Evolutionary conservation across 2,113 vertebrate species (phyloP).

Genomic region (Gallinago jamesoni): DNA sequence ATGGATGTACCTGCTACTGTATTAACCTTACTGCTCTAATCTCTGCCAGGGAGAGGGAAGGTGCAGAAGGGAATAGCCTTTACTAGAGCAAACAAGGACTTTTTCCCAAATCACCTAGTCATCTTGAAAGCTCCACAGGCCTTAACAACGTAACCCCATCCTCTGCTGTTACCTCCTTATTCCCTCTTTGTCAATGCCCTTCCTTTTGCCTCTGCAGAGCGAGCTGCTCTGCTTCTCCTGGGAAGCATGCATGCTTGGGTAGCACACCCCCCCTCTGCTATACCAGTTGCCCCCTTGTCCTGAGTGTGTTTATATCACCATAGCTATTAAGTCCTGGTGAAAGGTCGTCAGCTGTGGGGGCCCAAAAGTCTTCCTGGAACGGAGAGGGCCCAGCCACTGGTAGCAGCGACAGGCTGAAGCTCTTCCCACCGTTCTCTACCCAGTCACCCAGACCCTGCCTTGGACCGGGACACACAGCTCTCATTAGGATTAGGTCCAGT

Average conservation of each 20-base stretch:
- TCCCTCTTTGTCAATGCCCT: background rate
- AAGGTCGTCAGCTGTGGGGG: background rate
- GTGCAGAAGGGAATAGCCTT: background rate
- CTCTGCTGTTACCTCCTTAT: background rate
- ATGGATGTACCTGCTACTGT: constrained; percentile 4
- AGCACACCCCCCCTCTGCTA: background rate
- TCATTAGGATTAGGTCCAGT: background rate
- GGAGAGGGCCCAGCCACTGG: background rate
- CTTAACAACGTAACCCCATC: background rate
- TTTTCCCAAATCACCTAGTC: background rate
- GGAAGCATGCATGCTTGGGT: constrained; percentile 34
- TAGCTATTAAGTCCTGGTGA: background rate
- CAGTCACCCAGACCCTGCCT: background rate
- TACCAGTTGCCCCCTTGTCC: background rate
- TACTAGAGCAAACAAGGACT: background rate
- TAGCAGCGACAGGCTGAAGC: background rate
- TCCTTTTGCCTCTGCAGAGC: background rate
- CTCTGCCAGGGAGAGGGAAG: constrained; percentile 32
- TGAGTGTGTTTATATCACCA: background rate
- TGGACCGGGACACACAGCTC: background rate
- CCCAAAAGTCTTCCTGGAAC: background rate
- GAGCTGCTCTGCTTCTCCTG: constrained; percentile 14
- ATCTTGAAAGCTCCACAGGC: background rate
- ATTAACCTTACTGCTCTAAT: constrained; percentile 1
- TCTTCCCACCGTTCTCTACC: background rate